Base-by-base conservation (phyloP, 35 echinoderm and acorn worm genomes). In the Lytechinus variegatus region DNA sequence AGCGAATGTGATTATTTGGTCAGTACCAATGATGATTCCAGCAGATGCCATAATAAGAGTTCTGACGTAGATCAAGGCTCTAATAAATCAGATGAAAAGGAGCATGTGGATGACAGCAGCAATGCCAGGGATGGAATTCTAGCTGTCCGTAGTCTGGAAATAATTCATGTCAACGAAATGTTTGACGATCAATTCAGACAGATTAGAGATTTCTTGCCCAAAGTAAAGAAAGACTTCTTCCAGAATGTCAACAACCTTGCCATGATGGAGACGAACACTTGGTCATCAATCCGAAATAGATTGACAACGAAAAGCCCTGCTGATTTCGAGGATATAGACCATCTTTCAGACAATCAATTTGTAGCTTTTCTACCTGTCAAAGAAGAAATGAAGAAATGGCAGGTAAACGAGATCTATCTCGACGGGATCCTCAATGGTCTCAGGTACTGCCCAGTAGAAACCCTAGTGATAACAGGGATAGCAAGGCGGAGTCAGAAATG, bases 161-260 rank as follows among this genome's bases (percentile, higher is more conserved):
- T 93, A 0, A 57, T 93, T 55, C 92, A 93, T 57, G 55, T 93
- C 53, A 93, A 93, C 54, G 53, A 57, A 9, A 93, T 93, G 92
- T 93, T 93, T 55, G 92, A 57, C 53, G 92, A 93, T 27, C 92
- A 93, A 27, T 93, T 93, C 21, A 33, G 92, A 54, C 92, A 55
- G 27, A 27, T 93, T 27, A 57, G 92, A 57, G 92, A 93, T 27
- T 93, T 93, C 92, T 54, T 93, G 21, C 92, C 92, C 52, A 19
- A 93, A 54, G 92, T 93, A 44, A 93, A 93, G 92, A 93, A 57
- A 93, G 92, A 93, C 27, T 93, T 93, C 55, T 93, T 93, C 55
- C 52, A 57, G 52, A 93, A 93, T 27, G 92, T 93, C 54, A 93
- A 93, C 53, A 54, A 93, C 24, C 92, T 93, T 54, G 52, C 92